Evolutionary conservation across 64 coral and sea anemone genomes (phyloP).

Genomic region (Actinia tenebrosa): DNA sequence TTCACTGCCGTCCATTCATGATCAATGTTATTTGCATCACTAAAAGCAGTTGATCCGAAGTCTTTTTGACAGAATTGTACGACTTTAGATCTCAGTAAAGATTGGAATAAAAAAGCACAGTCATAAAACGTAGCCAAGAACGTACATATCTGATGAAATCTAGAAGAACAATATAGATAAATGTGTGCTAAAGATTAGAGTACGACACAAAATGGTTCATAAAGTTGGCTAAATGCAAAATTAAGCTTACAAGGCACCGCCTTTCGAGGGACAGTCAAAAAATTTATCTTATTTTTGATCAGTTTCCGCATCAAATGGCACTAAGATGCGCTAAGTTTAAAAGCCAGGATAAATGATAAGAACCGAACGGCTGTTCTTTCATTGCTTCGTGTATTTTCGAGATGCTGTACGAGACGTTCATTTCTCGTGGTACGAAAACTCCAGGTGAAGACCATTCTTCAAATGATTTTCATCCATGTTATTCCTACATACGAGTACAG

Average conservation of each 20-base stretch:
- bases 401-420: not conserved
- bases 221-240: not conserved
- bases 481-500: not conserved
- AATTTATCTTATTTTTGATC: not conserved
- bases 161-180: constrained; percentile 7
- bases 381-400: not conserved
- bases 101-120: not conserved
- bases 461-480: not conserved
- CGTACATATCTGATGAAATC: constrained; percentile 1
- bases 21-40: not conserved
- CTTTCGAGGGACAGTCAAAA: not conserved
- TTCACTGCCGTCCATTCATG: not conserved
- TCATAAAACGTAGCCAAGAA: not conserved
- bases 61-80: constrained; percentile 15
- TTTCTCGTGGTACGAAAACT: not conserved
- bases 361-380: not conserved
- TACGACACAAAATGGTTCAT: not conserved
- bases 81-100: constrained; percentile 2
- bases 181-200: not conserved
- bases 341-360: not conserved
- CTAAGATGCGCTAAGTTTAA: constrained; percentile 10
- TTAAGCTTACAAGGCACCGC: not conserved
- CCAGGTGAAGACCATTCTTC: not conserved
- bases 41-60: constrained; percentile 1
- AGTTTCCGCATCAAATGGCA: constrained; percentile 10